Base-by-base conservation (phyloP, 1,140 invertebrate genomes). In the Trichogramma pretiosum region DNA sequence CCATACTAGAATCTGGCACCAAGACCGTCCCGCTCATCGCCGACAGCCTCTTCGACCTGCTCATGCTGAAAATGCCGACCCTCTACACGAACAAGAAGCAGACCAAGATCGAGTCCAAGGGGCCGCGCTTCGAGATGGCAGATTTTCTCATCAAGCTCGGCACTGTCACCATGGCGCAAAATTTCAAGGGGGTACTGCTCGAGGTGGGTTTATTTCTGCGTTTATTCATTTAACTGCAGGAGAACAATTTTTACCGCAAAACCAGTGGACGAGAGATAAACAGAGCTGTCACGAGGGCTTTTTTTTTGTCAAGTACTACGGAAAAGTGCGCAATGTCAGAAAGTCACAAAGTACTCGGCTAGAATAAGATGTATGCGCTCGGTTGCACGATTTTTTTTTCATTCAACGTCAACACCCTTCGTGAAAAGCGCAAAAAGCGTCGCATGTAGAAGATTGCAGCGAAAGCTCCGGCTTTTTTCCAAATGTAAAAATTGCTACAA, bases 81-180 rank as follows among this genome's bases (percentile, higher is more conserved):
- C 85, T 91, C 52, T 96, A 95, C 59, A 82, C 83, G 13, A 85
- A 87, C 10, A 93, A 93, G 69, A 89, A 94, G 67, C 83, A 87
- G 55, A 85, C 82, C 0, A 87, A 86, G 53, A 73, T 77, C 38
- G 94, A 97, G 68, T 87, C 87, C 1, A 93, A 94, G 67, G 94
- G 93, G 1, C 86, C 88, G 1, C 75, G 90, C 38, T 97, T 91
- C 70, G 89, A 95, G 68, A 78, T 94, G 21, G 87, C 84, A 1
- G 94, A 98, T 66, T 98, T 98, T 70, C 81, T 90, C 55, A 84
- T 97, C 4, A 97, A 97, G 71, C 74, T 97, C 3, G 93, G 93
- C 19, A 89, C 83, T 37, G 92, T 97, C 3, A 87, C 87, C 9
- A 88, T 96, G 74, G 89, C 85, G 65, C 84, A 90, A 45, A 92